Evolutionary conservation across 2,888 invertebrate species (phyloP).

Genomic region (Drosophila neutralis): DNA sequence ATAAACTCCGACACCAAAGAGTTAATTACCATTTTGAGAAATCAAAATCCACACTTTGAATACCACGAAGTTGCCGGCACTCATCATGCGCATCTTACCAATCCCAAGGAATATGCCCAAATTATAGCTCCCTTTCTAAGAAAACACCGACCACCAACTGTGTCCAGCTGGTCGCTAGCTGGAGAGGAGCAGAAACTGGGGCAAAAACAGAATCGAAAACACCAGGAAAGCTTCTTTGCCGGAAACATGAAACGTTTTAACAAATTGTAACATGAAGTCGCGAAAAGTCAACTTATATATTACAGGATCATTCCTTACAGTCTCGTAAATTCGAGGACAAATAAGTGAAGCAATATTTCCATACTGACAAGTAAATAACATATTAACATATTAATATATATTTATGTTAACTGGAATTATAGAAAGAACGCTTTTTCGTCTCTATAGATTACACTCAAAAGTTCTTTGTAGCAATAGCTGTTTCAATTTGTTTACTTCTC

Average conservation of each 20-base stretch:
- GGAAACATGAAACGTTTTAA: conserved; percentile 20
- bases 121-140: conserved; percentile 60
- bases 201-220: conserved; percentile 12
- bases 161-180: conserved; percentile 45
- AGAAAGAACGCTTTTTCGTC: too few species aligned
- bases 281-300: not conserved
- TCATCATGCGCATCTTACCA: conserved; percentile 90
- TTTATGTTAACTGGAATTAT: too few species aligned
- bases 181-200: conserved; percentile 18
- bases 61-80: conserved; percentile 87
- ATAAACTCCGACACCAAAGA: conserved; percentile 85
- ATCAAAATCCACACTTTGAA: conserved; percentile 86
- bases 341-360: not conserved
- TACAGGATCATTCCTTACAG: not conserved
- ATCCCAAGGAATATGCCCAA: conserved; percentile 87
- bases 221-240: conserved; percentile 30
- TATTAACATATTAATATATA: too few species aligned
- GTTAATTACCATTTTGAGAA: conserved; percentile 86
- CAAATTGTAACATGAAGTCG: conserved; percentile 33
- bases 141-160: conserved; percentile 43
- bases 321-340: not conserved
- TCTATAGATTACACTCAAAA: too few species aligned
- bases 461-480: not conserved
- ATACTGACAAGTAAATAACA: too few species aligned
- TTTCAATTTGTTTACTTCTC: too few species aligned